These are phyloP conservation scores for Paramormyrops kingsleyae DNA, from an alignment of 2,113 vertebrate species.

Conservation along the genomic window DNA sequence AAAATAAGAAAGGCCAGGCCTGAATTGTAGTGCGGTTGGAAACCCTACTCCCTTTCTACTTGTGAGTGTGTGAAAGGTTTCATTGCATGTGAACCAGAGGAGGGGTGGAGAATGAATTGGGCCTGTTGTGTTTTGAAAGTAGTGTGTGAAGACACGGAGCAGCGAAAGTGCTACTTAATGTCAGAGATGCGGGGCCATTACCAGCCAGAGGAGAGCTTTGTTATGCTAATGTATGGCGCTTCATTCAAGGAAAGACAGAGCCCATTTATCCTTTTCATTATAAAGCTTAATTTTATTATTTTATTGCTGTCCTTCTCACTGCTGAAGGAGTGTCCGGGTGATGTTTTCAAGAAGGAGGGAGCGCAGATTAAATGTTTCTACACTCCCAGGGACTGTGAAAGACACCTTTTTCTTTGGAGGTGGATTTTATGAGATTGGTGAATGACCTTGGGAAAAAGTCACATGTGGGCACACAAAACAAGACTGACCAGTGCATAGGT, in stretches of 20 bases:
- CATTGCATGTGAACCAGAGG: conserved; percentile 72
- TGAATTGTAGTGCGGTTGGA: conserved; percentile 30
- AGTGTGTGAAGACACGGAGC: conserved; percentile 55
- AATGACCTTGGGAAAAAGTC: conserved; percentile 8
- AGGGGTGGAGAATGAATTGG: conserved; percentile 40
- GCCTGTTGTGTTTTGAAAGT: conserved; percentile 54
- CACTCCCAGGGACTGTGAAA: conserved; percentile 20
- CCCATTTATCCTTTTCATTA: conserved; percentile 50
- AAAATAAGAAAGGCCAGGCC: conserved; percentile 50
- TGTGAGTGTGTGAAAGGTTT: conserved; percentile 79
- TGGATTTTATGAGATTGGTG: neutral
- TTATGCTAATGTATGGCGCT: conserved; percentile 55
- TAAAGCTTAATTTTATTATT: conserved; percentile 44
- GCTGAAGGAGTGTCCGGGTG: conserved; percentile 17
- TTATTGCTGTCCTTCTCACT: conserved; percentile 26
- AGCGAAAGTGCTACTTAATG: conserved; percentile 50
- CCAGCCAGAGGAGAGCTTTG: conserved; percentile 55
- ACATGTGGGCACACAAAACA: neutral
- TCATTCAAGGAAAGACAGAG: conserved; percentile 45
- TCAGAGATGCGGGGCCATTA: conserved; percentile 53
- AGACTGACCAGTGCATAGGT: neutral
- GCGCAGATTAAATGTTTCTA: conserved; percentile 3
- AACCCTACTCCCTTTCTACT: conserved; percentile 67
- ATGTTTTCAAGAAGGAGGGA: conserved; percentile 10
- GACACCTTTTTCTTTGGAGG: neutral